Evolutionary conservation across 53 echinoderm and acorn worm genomes (phyloP).

Genomic region (Glandiceps talaboti): DNA sequence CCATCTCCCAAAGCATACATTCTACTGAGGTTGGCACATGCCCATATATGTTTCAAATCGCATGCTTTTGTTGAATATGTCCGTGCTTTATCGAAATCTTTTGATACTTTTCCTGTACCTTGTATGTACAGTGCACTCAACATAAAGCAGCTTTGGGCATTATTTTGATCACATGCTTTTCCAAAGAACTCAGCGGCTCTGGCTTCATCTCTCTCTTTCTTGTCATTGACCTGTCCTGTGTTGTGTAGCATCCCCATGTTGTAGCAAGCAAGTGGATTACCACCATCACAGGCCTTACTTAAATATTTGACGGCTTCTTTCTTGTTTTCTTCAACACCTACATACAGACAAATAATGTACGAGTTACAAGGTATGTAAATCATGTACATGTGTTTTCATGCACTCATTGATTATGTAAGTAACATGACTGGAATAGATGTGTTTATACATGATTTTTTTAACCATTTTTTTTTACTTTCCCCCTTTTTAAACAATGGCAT

Average conservation of each 20-base stretch:
- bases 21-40: conserved; percentile 75
- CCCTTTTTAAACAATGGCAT: too few relatives aligned
- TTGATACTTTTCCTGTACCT: conserved; percentile 33
- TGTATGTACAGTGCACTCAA: conserved; percentile 62
- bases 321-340: conserved; percentile 64
- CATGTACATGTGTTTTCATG: too few relatives aligned
- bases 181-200: conserved; percentile 30
- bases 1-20: conserved; percentile 84
- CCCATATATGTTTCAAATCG: conserved; percentile 63
- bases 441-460: too few relatives aligned
- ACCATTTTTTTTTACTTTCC: too few relatives aligned
- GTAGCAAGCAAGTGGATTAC: conserved; percentile 50
- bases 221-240: conserved; percentile 1
- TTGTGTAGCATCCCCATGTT: conserved; percentile 35
- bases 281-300: conserved; percentile 55
- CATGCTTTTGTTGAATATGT: conserved; percentile 54
- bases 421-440: too few relatives aligned
- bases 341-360: neutral
- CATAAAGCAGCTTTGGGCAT: conserved; percentile 66
- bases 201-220: conserved; percentile 5
- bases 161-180: conserved; percentile 50
- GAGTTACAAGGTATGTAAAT: too few relatives aligned
- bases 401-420: too few relatives aligned
- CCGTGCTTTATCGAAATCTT: conserved; percentile 50
- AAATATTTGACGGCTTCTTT: conserved; percentile 75